These are phyloP conservation scores for Drosophila mauritiana DNA, from an alignment of 1,140 invertebrate genomes.

Conservation along the genomic window DNA sequence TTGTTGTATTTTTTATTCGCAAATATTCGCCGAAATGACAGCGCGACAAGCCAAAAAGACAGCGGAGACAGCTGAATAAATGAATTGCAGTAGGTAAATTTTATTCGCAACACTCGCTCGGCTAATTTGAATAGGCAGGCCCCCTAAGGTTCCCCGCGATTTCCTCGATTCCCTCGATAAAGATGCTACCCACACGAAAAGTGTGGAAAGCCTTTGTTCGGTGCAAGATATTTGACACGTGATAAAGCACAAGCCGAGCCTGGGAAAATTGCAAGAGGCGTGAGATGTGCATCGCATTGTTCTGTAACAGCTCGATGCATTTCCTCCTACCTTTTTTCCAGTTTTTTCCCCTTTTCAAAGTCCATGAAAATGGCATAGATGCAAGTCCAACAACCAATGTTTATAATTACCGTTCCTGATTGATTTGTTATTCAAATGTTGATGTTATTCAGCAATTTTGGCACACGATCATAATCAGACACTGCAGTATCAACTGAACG, in stretches of 20 bases:
- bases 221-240: conserved; percentile 68
- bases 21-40: conserved; percentile 75
- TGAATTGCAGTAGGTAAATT: conserved; percentile 71
- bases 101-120: conserved; percentile 51
- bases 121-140: conserved; percentile 75
- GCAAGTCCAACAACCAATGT: background rate
- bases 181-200: conserved; percentile 42
- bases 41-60: conserved; percentile 51
- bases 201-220: conserved; percentile 61
- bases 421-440: too few species aligned
- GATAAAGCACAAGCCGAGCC: conserved; percentile 53
- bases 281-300: conserved; percentile 58
- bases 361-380: background rate
- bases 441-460: background rate
- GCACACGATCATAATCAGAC: background rate
- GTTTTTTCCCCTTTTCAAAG: background rate
- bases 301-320: conserved; percentile 15
- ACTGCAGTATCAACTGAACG: background rate
- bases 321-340: conserved; percentile 36
- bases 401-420: background rate
- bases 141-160: background rate
- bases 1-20: conserved; percentile 51
- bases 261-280: conserved; percentile 59
- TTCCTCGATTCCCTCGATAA: background rate
- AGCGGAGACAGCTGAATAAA: conserved; percentile 71